Base-by-base conservation (phyloP, 2,797 vertebrate genomes). In the Molothrus aeneus region DNA sequence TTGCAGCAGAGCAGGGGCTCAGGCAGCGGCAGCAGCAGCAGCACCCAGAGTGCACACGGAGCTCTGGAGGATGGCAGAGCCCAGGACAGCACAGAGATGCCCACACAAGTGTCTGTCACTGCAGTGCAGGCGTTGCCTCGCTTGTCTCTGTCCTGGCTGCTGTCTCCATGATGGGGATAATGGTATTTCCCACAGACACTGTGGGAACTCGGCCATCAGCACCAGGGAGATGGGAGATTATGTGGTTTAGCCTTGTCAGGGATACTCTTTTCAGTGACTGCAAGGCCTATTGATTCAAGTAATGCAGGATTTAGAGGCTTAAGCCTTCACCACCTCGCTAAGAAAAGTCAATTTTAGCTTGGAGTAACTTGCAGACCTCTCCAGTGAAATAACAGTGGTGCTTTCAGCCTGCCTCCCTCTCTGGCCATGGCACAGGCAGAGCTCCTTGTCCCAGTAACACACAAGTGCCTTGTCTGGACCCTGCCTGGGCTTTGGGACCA, bases 261-360 rank as follows among this genome's bases (percentile, higher is more conserved):
- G 77, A 83, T 63, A 83, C 66, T 86, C 85, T 92, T 89, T 85
- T 65, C 89, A 86, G 79, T 61, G 87, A 79, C 87, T 94, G 80
- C 85, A 69, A 93, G 87, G 70, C 8, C 24, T 96, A 91, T 89
- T 95, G 92, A 91, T 91, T 93, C 63, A 86, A 91, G 91, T 88
- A 84, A 78, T 63, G 54, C 63, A 80, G 92, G 92, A 80, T 94
- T 96, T 93, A 94, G 91, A 90, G 72, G 47, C 80, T 90, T 95
- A 94, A 90, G 74, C 68, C 74, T 80, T 93, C 72, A 65, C 50
- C 0, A 3, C 32, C 69, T 78, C 29, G 51, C 77, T 80, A 88
- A 86, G 85, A 88, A 95, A 90, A 59, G 63, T 40, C 72, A 87
- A 16, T 93, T 94, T 89, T 78, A 86, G 51, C 32, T 81, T 11